A percentile compares a stretch with the other conserved stretches of the same genome.
These are phyloP conservation scores for Acanthosepion pharaonis DNA, from an alignment of 2,888 invertebrate genomes.

Conservation along the genomic window DNA sequence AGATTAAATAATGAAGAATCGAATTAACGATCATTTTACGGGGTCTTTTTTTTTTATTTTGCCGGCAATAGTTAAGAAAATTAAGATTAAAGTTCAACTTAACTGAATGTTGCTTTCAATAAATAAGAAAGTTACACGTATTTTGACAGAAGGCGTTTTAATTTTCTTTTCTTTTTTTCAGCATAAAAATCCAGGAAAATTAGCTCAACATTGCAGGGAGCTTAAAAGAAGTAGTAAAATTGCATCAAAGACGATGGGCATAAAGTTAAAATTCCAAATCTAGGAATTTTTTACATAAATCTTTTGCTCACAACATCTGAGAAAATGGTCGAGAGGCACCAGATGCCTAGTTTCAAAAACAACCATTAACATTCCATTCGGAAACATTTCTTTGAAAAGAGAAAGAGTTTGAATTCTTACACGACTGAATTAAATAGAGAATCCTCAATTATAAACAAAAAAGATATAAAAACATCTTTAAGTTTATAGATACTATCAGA, in stretches of 20 bases:
- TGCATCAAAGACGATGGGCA: background rate
- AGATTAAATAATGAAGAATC: no score
- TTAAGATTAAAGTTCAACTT: no score
- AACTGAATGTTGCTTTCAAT: no score
- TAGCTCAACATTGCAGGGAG: background rate
- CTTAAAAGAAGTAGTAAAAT: background rate
- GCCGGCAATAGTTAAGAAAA: no score
- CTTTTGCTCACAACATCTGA: background rate
- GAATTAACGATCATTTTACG: no score
- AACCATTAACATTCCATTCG: constrained; percentile 33
- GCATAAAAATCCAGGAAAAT: no score
- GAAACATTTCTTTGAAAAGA: background rate
- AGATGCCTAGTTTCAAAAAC: background rate
- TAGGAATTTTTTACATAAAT: background rate
- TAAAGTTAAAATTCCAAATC: background rate
- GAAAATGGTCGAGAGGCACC: background rate
- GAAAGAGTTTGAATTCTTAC: background rate
- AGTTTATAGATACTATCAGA: background rate
- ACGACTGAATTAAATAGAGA: background rate
- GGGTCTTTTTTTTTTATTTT: no score
- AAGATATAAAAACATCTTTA: background rate
- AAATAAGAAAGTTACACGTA: no score
- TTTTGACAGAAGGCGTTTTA: no score
- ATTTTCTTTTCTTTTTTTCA: no score
- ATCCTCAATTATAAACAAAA: background rate